Conservation (phyloP, 2,113 vertebrate genomes). For the Ardeotis arabs region DNA sequence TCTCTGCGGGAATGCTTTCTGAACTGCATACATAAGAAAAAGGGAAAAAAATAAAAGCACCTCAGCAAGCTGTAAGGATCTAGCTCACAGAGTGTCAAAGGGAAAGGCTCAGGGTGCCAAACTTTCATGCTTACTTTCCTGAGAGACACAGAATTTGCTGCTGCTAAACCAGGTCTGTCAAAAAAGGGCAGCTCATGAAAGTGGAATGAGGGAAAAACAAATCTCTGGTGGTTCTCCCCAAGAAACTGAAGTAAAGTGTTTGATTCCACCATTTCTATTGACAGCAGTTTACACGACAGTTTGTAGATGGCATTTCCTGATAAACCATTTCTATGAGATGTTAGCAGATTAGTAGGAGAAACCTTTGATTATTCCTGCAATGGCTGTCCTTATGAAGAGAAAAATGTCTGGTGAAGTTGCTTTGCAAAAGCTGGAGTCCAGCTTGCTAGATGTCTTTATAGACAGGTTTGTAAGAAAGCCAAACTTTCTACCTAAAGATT, state of each 20-base stretch:
- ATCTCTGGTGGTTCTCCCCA: not conserved
- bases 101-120: conserved; percentile 19
- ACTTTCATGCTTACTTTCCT: conserved; percentile 8
- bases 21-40: conserved; percentile 23
- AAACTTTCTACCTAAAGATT: not conserved
- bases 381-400: not conserved
- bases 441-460: not conserved
- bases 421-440: not conserved
- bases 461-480: not conserved
- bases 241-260: not conserved
- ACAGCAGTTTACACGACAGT: not conserved
- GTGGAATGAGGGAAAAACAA: not conserved
- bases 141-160: conserved; percentile 31
- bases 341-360: not conserved
- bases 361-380: not conserved
- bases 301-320: not conserved
- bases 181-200: conserved; percentile 5
- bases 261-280: not conserved
- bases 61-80: not conserved
- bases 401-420: not conserved
- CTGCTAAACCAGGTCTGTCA: not conserved
- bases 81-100: conserved; percentile 11
- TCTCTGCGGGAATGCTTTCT: conserved; percentile 43
- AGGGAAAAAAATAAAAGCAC: not conserved
- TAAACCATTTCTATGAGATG: not conserved